A percentile compares a stretch with the other conserved stretches of the same genome.
Evolutionary conservation across 2,888 invertebrate genomes (phyloP).

Genomic region (Lycia hirtaria): DNA sequence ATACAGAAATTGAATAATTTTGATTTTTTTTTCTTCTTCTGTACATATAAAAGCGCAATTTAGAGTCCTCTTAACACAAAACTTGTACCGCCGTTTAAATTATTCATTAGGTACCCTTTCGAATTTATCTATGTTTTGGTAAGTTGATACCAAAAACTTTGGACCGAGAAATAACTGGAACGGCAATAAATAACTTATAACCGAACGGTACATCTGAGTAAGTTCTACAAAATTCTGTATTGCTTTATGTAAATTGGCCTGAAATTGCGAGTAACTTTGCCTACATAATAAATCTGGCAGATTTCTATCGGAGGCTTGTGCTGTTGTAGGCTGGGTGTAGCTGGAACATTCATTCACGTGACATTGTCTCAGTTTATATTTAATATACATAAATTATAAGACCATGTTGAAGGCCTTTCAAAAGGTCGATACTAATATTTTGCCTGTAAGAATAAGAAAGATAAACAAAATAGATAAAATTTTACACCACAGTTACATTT

Average conservation of each 20-base stretch:
- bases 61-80: no score
- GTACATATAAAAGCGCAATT: no score
- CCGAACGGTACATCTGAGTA: slow-evolving; percentile 38
- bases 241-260: slow-evolving; percentile 52
- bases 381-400: no score
- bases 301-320: slow-evolving; percentile 40
- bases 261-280: slow-evolving; percentile 51
- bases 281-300: slow-evolving; percentile 52
- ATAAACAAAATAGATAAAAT: no score
- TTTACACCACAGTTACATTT: no score
- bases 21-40: no score
- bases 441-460: no score
- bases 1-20: no score
- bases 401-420: no score
- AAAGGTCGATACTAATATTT: no score
- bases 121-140: slow-evolving; percentile 31
- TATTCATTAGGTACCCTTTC: slow-evolving; percentile 28
- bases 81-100: slow-evolving; percentile 17
- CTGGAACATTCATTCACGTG: not conserved
- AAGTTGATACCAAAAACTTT: slow-evolving; percentile 38
- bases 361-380: not conserved
- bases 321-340: slow-evolving; percentile 8
- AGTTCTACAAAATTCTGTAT: slow-evolving; percentile 46
- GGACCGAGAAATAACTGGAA: slow-evolving; percentile 35
- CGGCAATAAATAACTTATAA: slow-evolving; percentile 44